Conservation (phyloP, 2,888 invertebrate species). For the Clanis bilineata region DNA sequence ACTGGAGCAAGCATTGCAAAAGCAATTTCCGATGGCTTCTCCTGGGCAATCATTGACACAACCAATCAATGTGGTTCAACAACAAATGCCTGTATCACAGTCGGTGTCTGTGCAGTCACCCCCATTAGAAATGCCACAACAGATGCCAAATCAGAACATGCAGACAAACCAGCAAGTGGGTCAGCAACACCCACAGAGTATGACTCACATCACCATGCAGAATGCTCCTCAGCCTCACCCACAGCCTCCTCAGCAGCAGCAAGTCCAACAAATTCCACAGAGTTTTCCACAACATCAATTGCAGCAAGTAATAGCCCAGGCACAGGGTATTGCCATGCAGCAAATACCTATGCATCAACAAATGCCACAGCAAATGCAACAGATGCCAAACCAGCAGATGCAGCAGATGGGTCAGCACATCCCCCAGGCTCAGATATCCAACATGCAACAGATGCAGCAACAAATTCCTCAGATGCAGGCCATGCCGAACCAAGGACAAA, state of each 20-base stretch:
- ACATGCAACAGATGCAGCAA: slow-evolving; percentile 78
- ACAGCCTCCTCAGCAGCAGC: slow-evolving; percentile 68
- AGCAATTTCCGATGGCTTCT: slow-evolving; percentile 79
- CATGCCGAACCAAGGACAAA: slow-evolving; percentile 72
- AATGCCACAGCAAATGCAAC: slow-evolving; percentile 79
- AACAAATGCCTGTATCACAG: slow-evolving; percentile 73
- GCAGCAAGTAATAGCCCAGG: slow-evolving; percentile 77
- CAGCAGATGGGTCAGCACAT: slow-evolving; percentile 77
- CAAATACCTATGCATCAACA: slow-evolving; percentile 80
- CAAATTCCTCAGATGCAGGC: slow-evolving; percentile 78
- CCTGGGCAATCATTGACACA: slow-evolving; percentile 79
- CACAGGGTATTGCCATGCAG: slow-evolving; percentile 77
- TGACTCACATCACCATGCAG: slow-evolving; percentile 78
- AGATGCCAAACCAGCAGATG: slow-evolving; percentile 79
- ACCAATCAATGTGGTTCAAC: slow-evolving; percentile 71
- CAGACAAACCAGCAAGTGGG: slow-evolving; percentile 68
- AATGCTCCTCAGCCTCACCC: slow-evolving; percentile 64
- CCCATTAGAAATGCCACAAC: slow-evolving; percentile 78
- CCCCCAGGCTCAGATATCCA: slow-evolving; percentile 72
- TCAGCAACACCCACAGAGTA: slow-evolving; percentile 77
- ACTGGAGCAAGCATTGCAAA: slow-evolving; percentile 74
- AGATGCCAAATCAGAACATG: slow-evolving; percentile 72
- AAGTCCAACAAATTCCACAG: slow-evolving; percentile 79
- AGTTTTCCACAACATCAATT: slow-evolving; percentile 80
- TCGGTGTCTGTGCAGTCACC: slow-evolving; percentile 77